Evolutionary conservation across 2,113 vertebrate species (phyloP).

Genomic region (Telmatochromis brachygnathus): DNA sequence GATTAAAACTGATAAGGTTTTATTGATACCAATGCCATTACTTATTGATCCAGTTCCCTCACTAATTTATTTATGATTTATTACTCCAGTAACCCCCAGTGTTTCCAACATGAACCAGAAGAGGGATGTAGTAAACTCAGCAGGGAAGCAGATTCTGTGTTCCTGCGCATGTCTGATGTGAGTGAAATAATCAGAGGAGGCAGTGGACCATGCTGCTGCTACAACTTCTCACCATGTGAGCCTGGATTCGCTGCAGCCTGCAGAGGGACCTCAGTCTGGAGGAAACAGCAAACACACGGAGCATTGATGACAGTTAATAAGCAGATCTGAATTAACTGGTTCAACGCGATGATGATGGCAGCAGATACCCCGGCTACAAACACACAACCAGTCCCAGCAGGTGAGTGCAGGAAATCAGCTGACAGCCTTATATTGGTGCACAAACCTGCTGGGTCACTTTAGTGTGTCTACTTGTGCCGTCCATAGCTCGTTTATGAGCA

Average conservation of each 20-base stretch:
- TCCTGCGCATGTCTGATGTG: not conserved
- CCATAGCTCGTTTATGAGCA: not conserved
- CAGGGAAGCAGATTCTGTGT: not conserved
- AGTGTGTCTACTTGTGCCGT: not conserved
- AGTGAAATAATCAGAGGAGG: not conserved
- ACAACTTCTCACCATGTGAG: constrained; percentile 62
- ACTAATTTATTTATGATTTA: not conserved
- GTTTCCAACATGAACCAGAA: not conserved
- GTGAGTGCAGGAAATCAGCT: not conserved
- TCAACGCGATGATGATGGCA: not conserved
- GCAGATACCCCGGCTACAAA: not conserved
- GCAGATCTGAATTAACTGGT: not conserved
- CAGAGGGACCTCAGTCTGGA: constrained; percentile 57
- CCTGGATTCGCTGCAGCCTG: constrained; percentile 63
- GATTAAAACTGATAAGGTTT: not conserved
- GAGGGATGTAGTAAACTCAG: not conserved
- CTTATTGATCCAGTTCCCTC: not conserved
- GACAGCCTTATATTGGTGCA: not conserved
- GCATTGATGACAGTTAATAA: not conserved
- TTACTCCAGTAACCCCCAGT: not conserved
- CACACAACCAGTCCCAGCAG: not conserved
- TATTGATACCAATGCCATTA: not conserved
- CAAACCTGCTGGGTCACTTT: not conserved
- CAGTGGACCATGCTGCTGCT: not conserved
- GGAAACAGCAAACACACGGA: not conserved